These are phyloP conservation scores for Phenacoccus solenopsis DNA, from an alignment of 1,140 invertebrate species.

Conservation along the genomic window DNA sequence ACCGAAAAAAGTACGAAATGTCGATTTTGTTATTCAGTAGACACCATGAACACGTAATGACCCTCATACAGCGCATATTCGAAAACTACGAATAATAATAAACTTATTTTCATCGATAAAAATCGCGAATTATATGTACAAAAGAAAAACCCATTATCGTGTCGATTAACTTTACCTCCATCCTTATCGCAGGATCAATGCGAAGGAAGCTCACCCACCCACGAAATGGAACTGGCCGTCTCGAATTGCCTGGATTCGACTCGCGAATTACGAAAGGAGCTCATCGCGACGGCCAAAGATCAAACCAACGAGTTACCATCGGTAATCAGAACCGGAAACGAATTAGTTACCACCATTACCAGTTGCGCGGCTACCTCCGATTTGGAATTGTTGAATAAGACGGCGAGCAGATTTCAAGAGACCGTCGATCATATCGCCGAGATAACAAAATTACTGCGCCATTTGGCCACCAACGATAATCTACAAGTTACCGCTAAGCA, in stretches of 20 bases:
- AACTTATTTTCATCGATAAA: no score
- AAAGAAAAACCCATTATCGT: no score
- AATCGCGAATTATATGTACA: no score
- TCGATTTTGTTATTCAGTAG: no score
- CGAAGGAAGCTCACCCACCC: slow-evolving; percentile 41
- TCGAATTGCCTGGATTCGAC: slow-evolving; percentile 55
- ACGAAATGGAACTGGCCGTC: slow-evolving; percentile 62
- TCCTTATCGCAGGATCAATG: slow-evolving; percentile 43
- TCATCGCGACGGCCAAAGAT: slow-evolving; percentile 57
- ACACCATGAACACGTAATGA: no score
- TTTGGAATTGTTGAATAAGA: slow-evolving; percentile 64
- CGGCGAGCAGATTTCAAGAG: slow-evolving; percentile 71
- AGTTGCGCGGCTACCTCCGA: slow-evolving; percentile 67
- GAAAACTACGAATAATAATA: no score
- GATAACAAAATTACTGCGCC: slow-evolving; percentile 89
- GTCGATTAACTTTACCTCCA: neutral
- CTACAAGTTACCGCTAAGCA: slow-evolving; percentile 92
- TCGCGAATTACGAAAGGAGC: slow-evolving; percentile 58
- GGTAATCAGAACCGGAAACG: slow-evolving; percentile 50
- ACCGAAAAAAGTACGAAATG: no score
- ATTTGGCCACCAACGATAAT: slow-evolving; percentile 85
- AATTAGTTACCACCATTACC: slow-evolving; percentile 62
- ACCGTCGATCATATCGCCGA: slow-evolving; percentile 86
- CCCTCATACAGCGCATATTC: no score
- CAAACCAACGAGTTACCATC: slow-evolving; percentile 57